Evolutionary conservation across 92 coral and sea anemone species (phyloP).

Genomic region (Paragorgia papillata): DNA sequence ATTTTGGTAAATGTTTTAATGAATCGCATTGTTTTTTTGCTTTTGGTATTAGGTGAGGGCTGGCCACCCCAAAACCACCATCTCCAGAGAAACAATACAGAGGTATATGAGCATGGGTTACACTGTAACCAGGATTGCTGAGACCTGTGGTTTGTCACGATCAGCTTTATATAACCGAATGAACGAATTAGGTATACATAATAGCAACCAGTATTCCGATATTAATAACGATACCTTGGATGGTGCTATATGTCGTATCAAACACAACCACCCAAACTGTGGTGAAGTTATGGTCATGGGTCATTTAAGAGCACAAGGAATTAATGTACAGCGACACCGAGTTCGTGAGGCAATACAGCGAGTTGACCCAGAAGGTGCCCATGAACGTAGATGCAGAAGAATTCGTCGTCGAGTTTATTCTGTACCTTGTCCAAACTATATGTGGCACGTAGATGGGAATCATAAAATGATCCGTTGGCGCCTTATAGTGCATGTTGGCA

Average conservation of each 20-base stretch:
- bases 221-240: background rate
- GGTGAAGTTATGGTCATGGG: conserved; percentile 56
- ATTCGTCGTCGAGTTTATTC: conserved; percentile 57
- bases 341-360: conserved; percentile 47
- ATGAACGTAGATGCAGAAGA: conserved; percentile 44
- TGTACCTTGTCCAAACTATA: conserved; percentile 62
- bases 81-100: conserved; percentile 41
- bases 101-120: conserved; percentile 48
- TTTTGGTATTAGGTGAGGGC: conserved; percentile 37
- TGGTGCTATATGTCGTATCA: conserved; percentile 40
- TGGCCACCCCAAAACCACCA: conserved; percentile 44
- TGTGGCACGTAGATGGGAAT: conserved; percentile 66
- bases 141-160: conserved; percentile 50
- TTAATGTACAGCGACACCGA: conserved; percentile 46
- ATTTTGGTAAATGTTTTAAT: too few species aligned
- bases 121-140: conserved; percentile 47
- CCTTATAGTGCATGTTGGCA: conserved; percentile 52
- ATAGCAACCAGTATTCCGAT: background rate
- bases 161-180: conserved; percentile 41
- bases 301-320: conserved; percentile 51
- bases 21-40: conserved; percentile 4
- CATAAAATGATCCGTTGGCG: conserved; percentile 63
- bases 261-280: conserved; percentile 51
- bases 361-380: conserved; percentile 54
- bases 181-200: conserved; percentile 32